Evolutionary conservation across 2,888 invertebrate genomes (phyloP).

Genomic region (Thecophora atra): DNA sequence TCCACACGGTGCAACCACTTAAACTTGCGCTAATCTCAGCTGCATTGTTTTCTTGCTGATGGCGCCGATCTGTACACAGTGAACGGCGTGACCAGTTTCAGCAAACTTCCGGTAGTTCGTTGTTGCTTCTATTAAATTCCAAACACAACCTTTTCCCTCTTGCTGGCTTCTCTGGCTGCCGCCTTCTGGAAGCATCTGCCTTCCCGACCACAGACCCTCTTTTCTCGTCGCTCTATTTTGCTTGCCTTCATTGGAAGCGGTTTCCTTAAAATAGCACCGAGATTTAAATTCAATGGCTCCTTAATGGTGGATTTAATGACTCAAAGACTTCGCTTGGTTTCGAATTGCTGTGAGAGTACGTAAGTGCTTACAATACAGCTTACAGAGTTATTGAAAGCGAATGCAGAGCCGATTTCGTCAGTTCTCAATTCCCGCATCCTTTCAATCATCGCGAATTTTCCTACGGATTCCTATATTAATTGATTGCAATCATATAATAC

Average conservation of each 20-base stretch:
- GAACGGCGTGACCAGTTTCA: slow-evolving; percentile 1
- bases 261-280: slow-evolving; percentile 12
- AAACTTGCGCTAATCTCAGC: neutral
- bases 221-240: neutral
- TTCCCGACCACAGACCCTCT: slow-evolving; percentile 7
- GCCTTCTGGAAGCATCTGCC: neutral
- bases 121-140: neutral
- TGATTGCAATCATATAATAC: too few species aligned
- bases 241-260: slow-evolving; percentile 46
- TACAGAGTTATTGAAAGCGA: too few species aligned
- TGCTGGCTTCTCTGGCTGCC: neutral
- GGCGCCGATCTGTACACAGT: neutral
- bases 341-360: too few species aligned
- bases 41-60: neutral
- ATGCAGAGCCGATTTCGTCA: too few species aligned
- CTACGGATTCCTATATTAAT: too few species aligned
- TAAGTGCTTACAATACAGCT: too few species aligned
- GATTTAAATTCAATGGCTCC: slow-evolving; percentile 1
- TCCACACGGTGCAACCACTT: neutral
- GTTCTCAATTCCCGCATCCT: too few species aligned
- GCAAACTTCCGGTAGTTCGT: neutral
- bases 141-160: too few species aligned
- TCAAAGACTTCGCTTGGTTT: slow-evolving; percentile 6
- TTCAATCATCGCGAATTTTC: too few species aligned
- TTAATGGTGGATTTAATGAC: slow-evolving; percentile 9